Conservation (phyloP, 2,797 vertebrate species). For the Pantherophis alleghaniensis region DNA sequence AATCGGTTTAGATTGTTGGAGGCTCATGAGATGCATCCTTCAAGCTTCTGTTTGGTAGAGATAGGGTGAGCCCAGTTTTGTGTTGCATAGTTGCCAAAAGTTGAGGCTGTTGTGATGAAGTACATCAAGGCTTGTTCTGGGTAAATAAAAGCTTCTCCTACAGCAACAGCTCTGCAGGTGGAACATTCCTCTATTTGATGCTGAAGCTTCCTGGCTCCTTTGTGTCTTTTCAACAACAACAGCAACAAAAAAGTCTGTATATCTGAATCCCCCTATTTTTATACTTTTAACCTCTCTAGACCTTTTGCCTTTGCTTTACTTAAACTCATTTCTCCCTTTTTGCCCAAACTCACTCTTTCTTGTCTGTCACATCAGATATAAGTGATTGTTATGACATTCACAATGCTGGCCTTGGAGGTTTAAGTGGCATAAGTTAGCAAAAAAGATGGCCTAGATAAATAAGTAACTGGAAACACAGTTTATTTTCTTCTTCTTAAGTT, state of each 20-base stretch:
- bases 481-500: not conserved
- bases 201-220: not conserved
- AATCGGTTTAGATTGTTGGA: not conserved
- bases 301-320: conserved; percentile 11
- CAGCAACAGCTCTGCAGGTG: conserved; percentile 3
- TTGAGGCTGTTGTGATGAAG: not conserved
- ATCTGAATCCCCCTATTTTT: not conserved
- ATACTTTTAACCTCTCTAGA: not conserved
- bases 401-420: conserved; percentile 22
- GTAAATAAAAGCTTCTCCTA: conserved; percentile 32
- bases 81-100: not conserved
- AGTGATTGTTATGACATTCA: conserved; percentile 28
- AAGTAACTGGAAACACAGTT: conserved; percentile 7
- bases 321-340: not conserved
- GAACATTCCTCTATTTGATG: conserved; percentile 9
- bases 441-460: conserved; percentile 12
- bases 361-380: conserved; percentile 11
- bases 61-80: not conserved
- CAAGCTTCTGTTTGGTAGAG: conserved; percentile 32
- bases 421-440: conserved; percentile 4
- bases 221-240: conserved; percentile 1
- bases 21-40: not conserved
- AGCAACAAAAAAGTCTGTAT: not conserved
- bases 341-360: not conserved
- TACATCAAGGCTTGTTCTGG: conserved; percentile 16